These are phyloP conservation scores for Drosophila austrosaltans DNA, from an alignment of 2,888 invertebrate species.

Conservation along the genomic window DNA sequence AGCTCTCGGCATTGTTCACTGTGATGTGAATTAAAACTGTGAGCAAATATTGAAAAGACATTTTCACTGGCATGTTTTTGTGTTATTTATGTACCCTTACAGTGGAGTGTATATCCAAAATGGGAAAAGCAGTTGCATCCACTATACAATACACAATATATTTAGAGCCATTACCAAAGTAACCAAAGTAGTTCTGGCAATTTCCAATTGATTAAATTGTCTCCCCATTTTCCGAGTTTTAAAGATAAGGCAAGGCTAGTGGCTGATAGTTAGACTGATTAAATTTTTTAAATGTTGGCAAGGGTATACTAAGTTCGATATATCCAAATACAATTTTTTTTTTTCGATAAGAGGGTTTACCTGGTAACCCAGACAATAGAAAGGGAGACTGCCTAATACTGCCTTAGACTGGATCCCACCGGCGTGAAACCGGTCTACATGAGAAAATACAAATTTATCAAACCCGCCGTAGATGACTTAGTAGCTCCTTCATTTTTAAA, in stretches of 20 bases:
- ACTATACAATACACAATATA: too few relatives aligned
- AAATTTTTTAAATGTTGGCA: background rate
- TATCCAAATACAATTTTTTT: background rate
- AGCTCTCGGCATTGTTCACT: conserved; percentile 33
- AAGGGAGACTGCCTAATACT: conserved; percentile 62
- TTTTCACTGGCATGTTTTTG: conserved; percentile 41
- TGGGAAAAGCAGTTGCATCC: too few relatives aligned
- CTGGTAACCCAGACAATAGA: conserved; percentile 31
- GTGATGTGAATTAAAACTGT: conserved; percentile 22
- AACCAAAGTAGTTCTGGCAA: too few relatives aligned
- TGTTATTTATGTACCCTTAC: background rate
- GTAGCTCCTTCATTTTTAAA: conserved; percentile 19
- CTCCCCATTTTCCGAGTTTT: too few relatives aligned
- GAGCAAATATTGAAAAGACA: conserved; percentile 58
- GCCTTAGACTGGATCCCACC: conserved; percentile 59
- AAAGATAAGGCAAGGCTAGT: too few relatives aligned
- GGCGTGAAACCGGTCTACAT: conserved; percentile 45
- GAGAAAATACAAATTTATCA: conserved; percentile 20
- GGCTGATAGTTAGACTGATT: background rate
- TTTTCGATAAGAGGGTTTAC: conserved; percentile 27
- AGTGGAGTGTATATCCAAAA: background rate
- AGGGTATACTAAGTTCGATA: background rate
- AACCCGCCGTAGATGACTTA: background rate
- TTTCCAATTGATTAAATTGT: too few relatives aligned
- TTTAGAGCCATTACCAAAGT: too few relatives aligned